Percentiles rank a stretch among this genome's conserved stretches.
These are phyloP conservation scores for Botia almorhae DNA, from an alignment of 2,797 vertebrate species.

Conservation along the genomic window DNA sequence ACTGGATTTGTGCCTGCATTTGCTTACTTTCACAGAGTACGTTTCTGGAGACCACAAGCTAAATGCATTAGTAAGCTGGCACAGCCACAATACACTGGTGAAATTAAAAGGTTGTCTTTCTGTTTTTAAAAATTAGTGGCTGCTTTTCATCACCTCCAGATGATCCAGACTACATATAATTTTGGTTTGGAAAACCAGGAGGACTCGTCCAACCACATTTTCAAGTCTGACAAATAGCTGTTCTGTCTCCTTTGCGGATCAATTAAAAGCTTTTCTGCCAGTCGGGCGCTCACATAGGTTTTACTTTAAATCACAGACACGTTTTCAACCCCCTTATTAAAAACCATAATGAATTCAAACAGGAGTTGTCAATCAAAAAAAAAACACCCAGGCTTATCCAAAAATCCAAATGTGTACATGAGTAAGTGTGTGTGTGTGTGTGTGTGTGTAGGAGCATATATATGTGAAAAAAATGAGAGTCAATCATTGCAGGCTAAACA, in stretches of 20 bases:
- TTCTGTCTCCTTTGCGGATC: slow-evolving; percentile 25
- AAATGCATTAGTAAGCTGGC: slow-evolving; percentile 29
- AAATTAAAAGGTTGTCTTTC: slow-evolving; percentile 31
- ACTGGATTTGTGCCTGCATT: slow-evolving; percentile 4
- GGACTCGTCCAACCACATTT: slow-evolving; percentile 39
- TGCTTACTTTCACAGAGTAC: not conserved
- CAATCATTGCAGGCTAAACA: slow-evolving; percentile 44
- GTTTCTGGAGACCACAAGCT: slow-evolving; percentile 31
- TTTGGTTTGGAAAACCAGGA: slow-evolving; percentile 38
- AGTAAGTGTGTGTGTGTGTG: not conserved
- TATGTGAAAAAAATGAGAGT: slow-evolving; percentile 19
- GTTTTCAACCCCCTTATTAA: slow-evolving; percentile 30
- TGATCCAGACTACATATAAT: slow-evolving; percentile 45
- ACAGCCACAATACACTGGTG: slow-evolving; percentile 28
- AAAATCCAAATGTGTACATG: slow-evolving; percentile 3
- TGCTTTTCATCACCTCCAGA: slow-evolving; percentile 48
- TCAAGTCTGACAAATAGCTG: slow-evolving; percentile 33
- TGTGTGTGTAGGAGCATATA: not conserved
- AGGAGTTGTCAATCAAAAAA: slow-evolving; percentile 37
- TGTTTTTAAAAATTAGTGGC: slow-evolving; percentile 30
- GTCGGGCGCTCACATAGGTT: slow-evolving; percentile 7
- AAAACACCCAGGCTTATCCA: slow-evolving; percentile 12
- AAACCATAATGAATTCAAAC: slow-evolving; percentile 20
- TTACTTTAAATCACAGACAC: slow-evolving; percentile 35
- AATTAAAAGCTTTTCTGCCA: slow-evolving; percentile 27